Conservation (phyloP, 2,113 vertebrate genomes). For the Nematolebias whitei region DNA sequence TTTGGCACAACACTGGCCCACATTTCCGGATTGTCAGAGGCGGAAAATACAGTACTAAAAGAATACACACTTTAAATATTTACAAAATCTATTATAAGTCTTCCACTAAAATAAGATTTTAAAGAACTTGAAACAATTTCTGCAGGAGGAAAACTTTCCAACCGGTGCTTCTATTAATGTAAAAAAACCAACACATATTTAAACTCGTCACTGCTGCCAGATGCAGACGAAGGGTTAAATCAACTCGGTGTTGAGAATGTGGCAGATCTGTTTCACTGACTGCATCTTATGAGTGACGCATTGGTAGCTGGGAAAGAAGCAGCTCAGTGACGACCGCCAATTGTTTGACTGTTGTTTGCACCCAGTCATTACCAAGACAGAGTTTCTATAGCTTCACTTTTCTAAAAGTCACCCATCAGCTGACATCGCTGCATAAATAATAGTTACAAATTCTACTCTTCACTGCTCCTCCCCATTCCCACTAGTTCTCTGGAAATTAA, state of each 20-base stretch:
- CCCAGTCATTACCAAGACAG: neutral
- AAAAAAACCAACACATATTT: neutral
- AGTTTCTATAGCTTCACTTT: neutral
- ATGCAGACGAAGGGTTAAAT: neutral
- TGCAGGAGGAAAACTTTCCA: neutral
- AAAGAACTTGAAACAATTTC: too few species aligned
- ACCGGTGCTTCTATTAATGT: neutral
- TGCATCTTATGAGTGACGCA: neutral
- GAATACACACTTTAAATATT: too few species aligned
- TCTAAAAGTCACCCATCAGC: neutral
- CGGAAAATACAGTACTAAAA: too few species aligned
- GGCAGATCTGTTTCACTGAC: neutral
- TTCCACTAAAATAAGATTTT: too few species aligned
- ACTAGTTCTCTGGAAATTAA: neutral
- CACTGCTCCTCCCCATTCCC: neutral
- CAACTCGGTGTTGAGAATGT: neutral
- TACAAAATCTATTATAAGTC: too few species aligned
- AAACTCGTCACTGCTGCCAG: neutral
- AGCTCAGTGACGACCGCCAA: neutral
- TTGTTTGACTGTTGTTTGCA: neutral
- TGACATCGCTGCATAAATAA: too few species aligned
- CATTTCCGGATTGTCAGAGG: too few species aligned
- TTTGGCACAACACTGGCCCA: too few species aligned
- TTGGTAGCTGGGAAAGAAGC: neutral
- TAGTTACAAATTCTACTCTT: too few species aligned